These are phyloP conservation scores for Brachypteracias leptosomus DNA, from an alignment of 2,113 vertebrate species.

Conservation along the genomic window DNA sequence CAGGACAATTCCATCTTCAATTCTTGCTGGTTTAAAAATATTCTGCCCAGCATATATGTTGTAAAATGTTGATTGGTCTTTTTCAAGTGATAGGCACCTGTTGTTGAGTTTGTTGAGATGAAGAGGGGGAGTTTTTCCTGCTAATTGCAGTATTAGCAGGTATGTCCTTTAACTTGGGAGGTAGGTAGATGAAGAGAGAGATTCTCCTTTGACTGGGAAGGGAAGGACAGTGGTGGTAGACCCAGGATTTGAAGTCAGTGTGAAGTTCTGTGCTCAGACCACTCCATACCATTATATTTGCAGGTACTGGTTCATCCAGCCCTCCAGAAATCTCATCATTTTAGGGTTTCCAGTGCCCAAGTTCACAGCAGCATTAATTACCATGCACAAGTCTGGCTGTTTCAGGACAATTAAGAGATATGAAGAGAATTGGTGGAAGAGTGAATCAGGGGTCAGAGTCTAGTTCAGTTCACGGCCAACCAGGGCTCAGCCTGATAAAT, in stretches of 20 bases:
- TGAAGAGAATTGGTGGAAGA: slow-evolving; percentile 72
- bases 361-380: slow-evolving; percentile 1
- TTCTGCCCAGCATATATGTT: neutral
- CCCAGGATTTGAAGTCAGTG: neutral
- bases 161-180: neutral
- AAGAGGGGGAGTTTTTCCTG: neutral
- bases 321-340: neutral
- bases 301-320: neutral
- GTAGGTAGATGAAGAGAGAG: neutral
- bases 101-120: neutral
- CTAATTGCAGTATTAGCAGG: neutral
- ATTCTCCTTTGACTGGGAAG: neutral
- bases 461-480: slow-evolving; percentile 54
- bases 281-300: neutral
- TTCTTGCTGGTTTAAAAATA: neutral
- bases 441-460: slow-evolving; percentile 72
- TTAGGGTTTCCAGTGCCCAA: neutral
- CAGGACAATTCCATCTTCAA: neutral
- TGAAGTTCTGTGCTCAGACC: neutral
- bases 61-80: neutral
- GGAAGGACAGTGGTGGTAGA: neutral
- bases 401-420: slow-evolving; percentile 56
- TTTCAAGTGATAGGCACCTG: neutral
- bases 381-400: neutral
- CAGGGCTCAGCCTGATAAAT: slow-evolving; percentile 35